A percentile compares a stretch with the other conserved stretches of the same genome.
Conservation (phyloP, 2,888 invertebrate species). For the Cantharis flavilabris region DNA sequence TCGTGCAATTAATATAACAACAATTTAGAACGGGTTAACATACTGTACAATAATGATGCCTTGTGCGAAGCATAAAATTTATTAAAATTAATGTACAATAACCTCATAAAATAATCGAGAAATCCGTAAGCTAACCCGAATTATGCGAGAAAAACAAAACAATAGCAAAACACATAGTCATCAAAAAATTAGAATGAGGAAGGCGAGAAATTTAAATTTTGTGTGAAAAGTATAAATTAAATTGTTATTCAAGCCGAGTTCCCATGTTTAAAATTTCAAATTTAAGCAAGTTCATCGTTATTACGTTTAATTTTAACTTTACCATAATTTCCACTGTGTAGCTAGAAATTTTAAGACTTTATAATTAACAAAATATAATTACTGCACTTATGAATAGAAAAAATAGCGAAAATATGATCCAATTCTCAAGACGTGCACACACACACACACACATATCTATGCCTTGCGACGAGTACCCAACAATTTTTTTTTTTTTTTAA, state of each 20-base stretch:
- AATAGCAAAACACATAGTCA: constrained; percentile 29
- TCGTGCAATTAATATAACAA: constrained; percentile 13
- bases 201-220: constrained; percentile 33
- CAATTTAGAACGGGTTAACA: constrained; percentile 11
- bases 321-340: constrained; percentile 12
- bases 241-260: constrained; percentile 30
- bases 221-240: constrained; percentile 33
- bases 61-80: constrained; percentile 15
- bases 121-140: constrained; percentile 27
- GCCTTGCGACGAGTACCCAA: constrained; percentile 31
- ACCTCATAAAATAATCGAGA: constrained; percentile 24
- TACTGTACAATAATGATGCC: constrained; percentile 15
- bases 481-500: constrained; percentile 4
- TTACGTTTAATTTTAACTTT: constrained; percentile 21
- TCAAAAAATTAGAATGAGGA: constrained; percentile 30
- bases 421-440: constrained; percentile 45
- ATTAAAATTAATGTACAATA: constrained; percentile 28
- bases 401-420: constrained; percentile 31
- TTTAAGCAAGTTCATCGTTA: constrained; percentile 30
- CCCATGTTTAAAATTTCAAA: constrained; percentile 32
- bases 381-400: constrained; percentile 18
- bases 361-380: constrained; percentile 14
- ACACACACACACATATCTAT: constrained; percentile 31
- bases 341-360: not conserved
- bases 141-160: constrained; percentile 29